Percentiles rank a stretch among this genome's conserved stretches.
Conservation (phyloP, 2,797 vertebrate species). For the Hemitrygon akajei region DNA sequence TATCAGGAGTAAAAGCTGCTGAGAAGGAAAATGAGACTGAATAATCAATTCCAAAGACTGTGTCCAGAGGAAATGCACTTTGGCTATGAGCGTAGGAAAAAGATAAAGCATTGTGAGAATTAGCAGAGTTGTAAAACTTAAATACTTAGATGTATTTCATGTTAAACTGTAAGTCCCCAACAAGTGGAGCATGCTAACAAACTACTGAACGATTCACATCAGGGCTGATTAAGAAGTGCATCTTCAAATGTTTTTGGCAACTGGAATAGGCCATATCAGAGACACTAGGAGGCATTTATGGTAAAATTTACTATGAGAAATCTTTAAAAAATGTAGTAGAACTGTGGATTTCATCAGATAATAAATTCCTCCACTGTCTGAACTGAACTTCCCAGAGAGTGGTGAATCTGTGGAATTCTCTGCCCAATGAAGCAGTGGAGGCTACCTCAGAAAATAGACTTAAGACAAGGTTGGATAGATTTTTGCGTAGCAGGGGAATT, state of each 20-base stretch:
- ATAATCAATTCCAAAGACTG: not conserved
- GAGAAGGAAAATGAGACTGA: not conserved
- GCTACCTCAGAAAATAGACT: too few species aligned
- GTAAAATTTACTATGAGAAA: not conserved
- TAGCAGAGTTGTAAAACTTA: not conserved
- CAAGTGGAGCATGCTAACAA: not conserved
- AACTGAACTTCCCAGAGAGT: not conserved
- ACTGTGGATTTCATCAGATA: not conserved
- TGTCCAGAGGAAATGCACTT: not conserved
- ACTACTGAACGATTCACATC: not conserved
- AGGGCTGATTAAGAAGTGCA: not conserved
- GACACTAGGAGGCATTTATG: not conserved
- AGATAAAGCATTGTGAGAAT: not conserved
- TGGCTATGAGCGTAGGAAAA: not conserved
- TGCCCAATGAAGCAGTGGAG: too few species aligned
- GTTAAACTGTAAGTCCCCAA: not conserved
- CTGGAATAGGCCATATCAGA: not conserved
- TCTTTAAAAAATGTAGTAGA: not conserved
- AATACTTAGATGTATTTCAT: not conserved
- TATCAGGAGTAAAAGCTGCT: not conserved
- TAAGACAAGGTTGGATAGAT: too few species aligned
- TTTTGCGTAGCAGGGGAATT: too few species aligned
- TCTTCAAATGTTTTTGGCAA: not conserved
- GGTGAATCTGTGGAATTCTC: too few species aligned
- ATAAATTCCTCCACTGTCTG: not conserved